A percentile compares a stretch with the other conserved stretches of the same genome.
These are phyloP conservation scores for Andrena haemorrhoa DNA, from an alignment of 2,888 invertebrate genomes.

Conservation along the genomic window DNA sequence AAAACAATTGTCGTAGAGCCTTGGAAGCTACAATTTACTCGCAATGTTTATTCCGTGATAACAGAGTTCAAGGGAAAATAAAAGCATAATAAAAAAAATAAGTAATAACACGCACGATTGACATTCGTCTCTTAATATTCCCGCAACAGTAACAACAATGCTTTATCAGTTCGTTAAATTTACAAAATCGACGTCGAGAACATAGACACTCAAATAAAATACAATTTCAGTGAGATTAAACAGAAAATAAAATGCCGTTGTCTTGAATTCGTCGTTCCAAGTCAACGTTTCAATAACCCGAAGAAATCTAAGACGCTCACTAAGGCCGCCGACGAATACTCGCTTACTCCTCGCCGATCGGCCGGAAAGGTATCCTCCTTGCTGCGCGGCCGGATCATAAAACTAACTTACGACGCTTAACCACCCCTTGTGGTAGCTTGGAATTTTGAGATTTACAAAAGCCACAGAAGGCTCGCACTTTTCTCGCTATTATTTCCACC, in stretches of 20 bases:
- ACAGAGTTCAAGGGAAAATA: slow-evolving; percentile 37
- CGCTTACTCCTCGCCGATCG: too few species aligned
- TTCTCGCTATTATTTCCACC: too few species aligned
- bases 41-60: slow-evolving; percentile 41
- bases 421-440: too few species aligned
- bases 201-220: slow-evolving; percentile 11
- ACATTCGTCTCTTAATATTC: slow-evolving; percentile 13
- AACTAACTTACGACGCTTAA: too few species aligned
- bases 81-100: slow-evolving; percentile 25
- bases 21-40: slow-evolving; percentile 54
- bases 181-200: not conserved
- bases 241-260: not conserved
- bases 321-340: too few species aligned
- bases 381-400: too few species aligned
- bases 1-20: slow-evolving; percentile 39
- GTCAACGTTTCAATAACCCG: not conserved
- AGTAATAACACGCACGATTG: slow-evolving; percentile 20
- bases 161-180: slow-evolving; percentile 37
- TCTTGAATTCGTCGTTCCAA: not conserved
- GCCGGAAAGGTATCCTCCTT: too few species aligned
- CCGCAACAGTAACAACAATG: slow-evolving; percentile 39
- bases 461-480: too few species aligned
- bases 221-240: slow-evolving; percentile 5
- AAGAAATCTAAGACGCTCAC: too few species aligned
- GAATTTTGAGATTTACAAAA: too few species aligned